Base-by-base conservation (phyloP, 1,140 invertebrate genomes). In the Drosophila navojoa region DNA sequence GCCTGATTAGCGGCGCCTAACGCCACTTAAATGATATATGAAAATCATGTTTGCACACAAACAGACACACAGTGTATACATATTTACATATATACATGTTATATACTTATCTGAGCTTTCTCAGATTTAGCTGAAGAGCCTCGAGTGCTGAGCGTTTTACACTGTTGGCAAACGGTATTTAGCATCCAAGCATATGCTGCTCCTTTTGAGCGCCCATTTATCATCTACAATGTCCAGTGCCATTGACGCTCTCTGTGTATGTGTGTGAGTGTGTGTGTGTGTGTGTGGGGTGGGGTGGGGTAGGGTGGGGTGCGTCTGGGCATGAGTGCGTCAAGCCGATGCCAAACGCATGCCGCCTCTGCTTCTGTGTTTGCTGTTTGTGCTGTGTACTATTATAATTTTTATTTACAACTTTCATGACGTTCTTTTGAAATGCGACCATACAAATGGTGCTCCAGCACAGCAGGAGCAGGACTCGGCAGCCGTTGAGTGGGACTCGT, bases 341-440 rank as follows among this genome's bases (percentile, higher is more conserved):
- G 81, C 81, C 81, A 81, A 86, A 77, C 81, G 81, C 81, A 86
- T 86, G 77, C 76, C 71, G 66, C 50, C 13, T 53, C 45, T 57
- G 68, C 47, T 71, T 68, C 52, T 75, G 38, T 27, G 22, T 71
- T 35, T 16, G 53, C 35, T 62, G 52, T 52, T 68, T 62, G 32
- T 9, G 6, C 47, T 63, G 40, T 80, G 66, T 80, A 66, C 86
- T 78, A 81, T 78, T 75, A 81, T 81, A 86, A 85, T 81, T 86
- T 86, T 78, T 86, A 86, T 86, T 86, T 86, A 81, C 81, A 85
- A 77, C 81, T 74, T 77, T 63, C 45, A 59, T 76, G 80, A 60
- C 47, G 72, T 77, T 76, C 80, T 62, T 84, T 84, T 85, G 80
- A 79, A 84, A 84, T 73, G 63, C 32, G 72, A 84, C 57, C 71